Conservation (phyloP, 1,140 invertebrate species). For the Meloidogyne hapla region DNA sequence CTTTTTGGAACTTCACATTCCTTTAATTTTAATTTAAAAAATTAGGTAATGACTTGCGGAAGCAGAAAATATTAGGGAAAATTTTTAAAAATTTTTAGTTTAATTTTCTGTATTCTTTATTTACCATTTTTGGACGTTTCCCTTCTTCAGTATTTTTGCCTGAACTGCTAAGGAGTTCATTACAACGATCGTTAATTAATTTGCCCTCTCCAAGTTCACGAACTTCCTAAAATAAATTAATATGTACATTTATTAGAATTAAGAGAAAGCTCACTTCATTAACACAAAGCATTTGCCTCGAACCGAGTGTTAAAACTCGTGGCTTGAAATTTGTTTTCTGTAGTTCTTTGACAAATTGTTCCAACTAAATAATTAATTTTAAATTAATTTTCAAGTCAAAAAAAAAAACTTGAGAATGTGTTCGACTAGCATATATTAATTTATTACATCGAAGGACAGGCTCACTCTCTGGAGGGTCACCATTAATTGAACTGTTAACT, state of each 20-base stretch:
- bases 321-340: slow-evolving; percentile 34
- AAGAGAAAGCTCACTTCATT: background rate
- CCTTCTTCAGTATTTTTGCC: slow-evolving; percentile 72
- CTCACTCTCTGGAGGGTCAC: slow-evolving; percentile 11
- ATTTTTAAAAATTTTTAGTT: background rate
- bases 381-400: background rate
- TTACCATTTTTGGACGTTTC: background rate
- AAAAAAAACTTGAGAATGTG: slow-evolving; percentile 28
- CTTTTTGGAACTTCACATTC: background rate
- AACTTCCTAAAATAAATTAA: slow-evolving; percentile 68
- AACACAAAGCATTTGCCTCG: slow-evolving; percentile 29
- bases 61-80: background rate
- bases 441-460: slow-evolving; percentile 30
- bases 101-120: too few species aligned
- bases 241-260: background rate
- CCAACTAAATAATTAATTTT: slow-evolving; percentile 22
- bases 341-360: slow-evolving; percentile 35
- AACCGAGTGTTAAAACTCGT: slow-evolving; percentile 35
- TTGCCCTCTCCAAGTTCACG: slow-evolving; percentile 74
- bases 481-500: background rate
- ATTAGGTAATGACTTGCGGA: too few species aligned
- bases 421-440: slow-evolving; percentile 39
- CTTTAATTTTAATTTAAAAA: slow-evolving; percentile 66
- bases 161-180: slow-evolving; percentile 80
- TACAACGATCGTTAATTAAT: slow-evolving; percentile 89